Conservation (phyloP, 1,140 invertebrate species). For the Neodiprion lecontei region DNA sequence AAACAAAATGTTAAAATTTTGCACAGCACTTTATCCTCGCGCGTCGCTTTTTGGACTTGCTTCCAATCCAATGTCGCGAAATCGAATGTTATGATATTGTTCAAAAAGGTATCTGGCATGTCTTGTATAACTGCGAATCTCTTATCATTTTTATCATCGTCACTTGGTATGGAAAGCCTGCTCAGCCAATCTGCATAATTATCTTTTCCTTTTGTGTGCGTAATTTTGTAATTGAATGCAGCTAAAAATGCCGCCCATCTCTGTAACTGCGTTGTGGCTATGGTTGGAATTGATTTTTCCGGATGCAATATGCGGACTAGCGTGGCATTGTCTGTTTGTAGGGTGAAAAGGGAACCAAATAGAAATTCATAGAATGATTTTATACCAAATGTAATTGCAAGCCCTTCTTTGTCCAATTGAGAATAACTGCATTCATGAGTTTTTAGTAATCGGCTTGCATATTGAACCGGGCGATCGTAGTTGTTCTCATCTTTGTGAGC, state of each 20-base stretch:
- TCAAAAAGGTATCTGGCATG: no score
- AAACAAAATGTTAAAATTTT: no score
- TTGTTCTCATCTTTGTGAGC: constrained; percentile 16
- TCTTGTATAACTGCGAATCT: no score
- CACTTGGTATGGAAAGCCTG: constrained; percentile 15
- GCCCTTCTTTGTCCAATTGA: constrained; percentile 17
- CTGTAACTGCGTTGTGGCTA: constrained; percentile 29
- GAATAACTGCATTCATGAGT: constrained; percentile 11
- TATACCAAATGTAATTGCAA: not conserved
- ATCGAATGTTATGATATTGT: no score
- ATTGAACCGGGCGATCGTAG: constrained; percentile 21
- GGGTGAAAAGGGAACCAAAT: constrained; percentile 37
- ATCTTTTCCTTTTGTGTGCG: constrained; percentile 23
- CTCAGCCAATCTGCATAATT: constrained; percentile 40
- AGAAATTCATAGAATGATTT: constrained; percentile 48
- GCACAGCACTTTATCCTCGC: no score
- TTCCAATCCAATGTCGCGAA: no score
- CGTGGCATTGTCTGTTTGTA: constrained; percentile 46
- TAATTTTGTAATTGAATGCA: constrained; percentile 31
- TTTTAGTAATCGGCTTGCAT: constrained; percentile 17
- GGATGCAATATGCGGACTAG: constrained; percentile 36
- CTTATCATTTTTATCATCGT: no score
- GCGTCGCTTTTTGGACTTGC: no score
- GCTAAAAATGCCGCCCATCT: constrained; percentile 32
- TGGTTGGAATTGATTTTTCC: constrained; percentile 28